Evolutionary conservation across 2,888 invertebrate genomes (phyloP).

Genomic region (Agrilus cyanescens): DNA sequence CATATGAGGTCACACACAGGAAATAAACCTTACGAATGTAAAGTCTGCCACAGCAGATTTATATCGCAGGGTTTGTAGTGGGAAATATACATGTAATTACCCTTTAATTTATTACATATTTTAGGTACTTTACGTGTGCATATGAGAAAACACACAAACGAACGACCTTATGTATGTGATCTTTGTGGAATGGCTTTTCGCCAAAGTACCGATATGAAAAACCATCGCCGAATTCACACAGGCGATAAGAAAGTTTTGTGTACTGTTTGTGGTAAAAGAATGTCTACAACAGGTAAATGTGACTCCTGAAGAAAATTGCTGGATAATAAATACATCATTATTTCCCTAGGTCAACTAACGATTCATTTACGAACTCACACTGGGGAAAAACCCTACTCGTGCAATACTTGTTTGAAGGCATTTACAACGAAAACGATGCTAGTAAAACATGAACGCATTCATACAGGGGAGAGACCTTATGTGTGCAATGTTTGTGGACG

Average conservation of each 20-base stretch:
- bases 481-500: constrained; percentile 26
- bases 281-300: constrained; percentile 27
- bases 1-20: constrained; percentile 22
- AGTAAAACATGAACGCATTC: constrained; percentile 25
- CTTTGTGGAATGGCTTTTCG: constrained; percentile 20
- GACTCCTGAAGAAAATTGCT: background rate
- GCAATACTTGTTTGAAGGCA: constrained; percentile 23
- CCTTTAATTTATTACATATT: background rate
- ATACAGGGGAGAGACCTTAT: constrained; percentile 30
- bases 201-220: constrained; percentile 20
- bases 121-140: constrained; percentile 19
- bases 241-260: constrained; percentile 18
- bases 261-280: constrained; percentile 24
- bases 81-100: background rate
- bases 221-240: constrained; percentile 17
- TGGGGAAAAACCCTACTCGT: constrained; percentile 28
- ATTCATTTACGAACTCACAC: constrained; percentile 28
- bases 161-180: constrained; percentile 21
- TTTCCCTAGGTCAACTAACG: constrained; percentile 22
- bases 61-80: constrained; percentile 13
- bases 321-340: background rate
- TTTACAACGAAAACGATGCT: constrained; percentile 26
- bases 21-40: constrained; percentile 18
- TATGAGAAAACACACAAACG: constrained; percentile 19
- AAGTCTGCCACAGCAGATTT: constrained; percentile 17